A percentile compares a stretch with the other conserved stretches of the same genome.
Evolutionary conservation across 2,113 vertebrate species (phyloP).

Genomic region (Pelecanoides urinatrix): DNA sequence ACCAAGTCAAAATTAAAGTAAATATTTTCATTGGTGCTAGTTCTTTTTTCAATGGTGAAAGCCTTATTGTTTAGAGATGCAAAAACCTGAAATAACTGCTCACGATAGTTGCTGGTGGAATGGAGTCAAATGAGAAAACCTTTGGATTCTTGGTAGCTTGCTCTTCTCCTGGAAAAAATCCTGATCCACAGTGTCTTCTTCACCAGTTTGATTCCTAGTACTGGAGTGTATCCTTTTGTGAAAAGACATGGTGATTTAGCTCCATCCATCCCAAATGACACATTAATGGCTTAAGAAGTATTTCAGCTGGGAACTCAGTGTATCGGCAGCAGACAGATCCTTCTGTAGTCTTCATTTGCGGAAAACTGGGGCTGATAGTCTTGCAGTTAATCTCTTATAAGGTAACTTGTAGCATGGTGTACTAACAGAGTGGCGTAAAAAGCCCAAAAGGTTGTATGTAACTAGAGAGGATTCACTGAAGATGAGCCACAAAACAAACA

Average conservation of each 20-base stretch:
- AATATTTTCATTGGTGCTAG: neutral
- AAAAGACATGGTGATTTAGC: neutral
- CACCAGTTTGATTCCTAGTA: neutral
- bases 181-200: neutral
- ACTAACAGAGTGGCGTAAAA: neutral
- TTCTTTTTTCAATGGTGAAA: neutral
- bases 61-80: neutral
- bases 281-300: neutral
- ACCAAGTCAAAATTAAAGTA: neutral
- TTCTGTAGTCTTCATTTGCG: neutral
- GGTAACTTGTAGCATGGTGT: neutral
- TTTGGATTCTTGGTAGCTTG: neutral
- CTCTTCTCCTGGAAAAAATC: neutral
- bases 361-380: neutral
- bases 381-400: neutral
- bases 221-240: neutral
- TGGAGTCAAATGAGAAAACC: neutral
- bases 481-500: slow-evolving; percentile 44
- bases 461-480: slow-evolving; percentile 51
- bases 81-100: neutral
- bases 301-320: neutral
- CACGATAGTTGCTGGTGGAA: neutral
- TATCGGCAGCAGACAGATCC: neutral
- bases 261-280: neutral
- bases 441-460: neutral